Base-by-base conservation (phyloP, 1,140 invertebrate genomes). In the Melanaphis sacchari region DNA sequence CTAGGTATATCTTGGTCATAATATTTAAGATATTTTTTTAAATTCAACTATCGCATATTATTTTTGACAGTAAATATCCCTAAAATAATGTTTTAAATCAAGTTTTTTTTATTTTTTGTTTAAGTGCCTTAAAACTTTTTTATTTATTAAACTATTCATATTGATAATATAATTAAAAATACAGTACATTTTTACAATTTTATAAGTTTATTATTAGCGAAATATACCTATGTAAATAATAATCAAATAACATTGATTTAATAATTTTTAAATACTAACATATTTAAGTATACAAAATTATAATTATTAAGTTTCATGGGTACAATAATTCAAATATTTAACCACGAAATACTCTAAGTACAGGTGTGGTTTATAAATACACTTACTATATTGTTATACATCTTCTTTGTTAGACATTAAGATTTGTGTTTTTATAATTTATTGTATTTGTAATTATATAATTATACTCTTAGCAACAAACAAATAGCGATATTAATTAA, bases 401-500 rank as follows among this genome's bases (percentile, higher is more conserved):
- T 46, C 41, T 87, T n/a, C 41, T 22, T 24, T 89, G n/a, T 26
- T 46, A 89, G n/a, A 2, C 36, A 54, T 89, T 52, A 38, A 21
- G 4, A 52, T 36, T 38, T 54, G 36, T 49, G 18, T 52, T 54
- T 52, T 38, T 38, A 49, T 89, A 36, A 54, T 89, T 89, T 54
- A 89, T 89, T 40, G 24, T 89, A 24, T 18, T 89, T 54, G 22
- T 54, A 54, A 89, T 89, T 89, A 54, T 24, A 89, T 89, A 54
- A 89, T 89, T 54, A 54, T 89, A 54, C 49, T 36, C 88, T 54
- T 52, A 26, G 49, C 36, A 52, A 54, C 88, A 54, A 54, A 54
- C 46, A 54, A 54, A 54, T 89, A 89, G 8, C 49, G 22, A 54
- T 89, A 54, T 89, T 89, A 89, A 89, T 89, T 54, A 54, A 89